phyloP scores from a whole-genome alignment of 2,113 vertebrate genomes.

The Thunnus thynnus region DNA sequence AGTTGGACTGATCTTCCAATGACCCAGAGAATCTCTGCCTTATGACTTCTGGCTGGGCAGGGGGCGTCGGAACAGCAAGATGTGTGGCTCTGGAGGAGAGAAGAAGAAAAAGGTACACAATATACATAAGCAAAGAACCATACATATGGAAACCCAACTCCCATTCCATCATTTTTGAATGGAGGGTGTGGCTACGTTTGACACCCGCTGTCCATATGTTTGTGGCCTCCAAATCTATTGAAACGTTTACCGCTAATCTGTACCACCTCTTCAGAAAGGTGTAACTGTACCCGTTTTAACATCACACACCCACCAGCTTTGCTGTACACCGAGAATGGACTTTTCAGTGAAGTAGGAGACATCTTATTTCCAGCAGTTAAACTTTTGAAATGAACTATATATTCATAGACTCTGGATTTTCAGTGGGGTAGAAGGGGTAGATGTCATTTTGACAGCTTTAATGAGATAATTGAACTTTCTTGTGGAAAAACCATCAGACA shows the following conservation, averaged over 20 bases:
- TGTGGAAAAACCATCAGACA: no score
- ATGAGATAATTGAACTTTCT: no score
- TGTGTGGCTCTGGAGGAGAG: slow-evolving; percentile 82
- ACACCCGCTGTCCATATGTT: slow-evolving; percentile 25
- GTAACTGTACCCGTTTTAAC: neutral
- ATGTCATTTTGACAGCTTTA: no score
- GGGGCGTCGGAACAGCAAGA: slow-evolving; percentile 85
- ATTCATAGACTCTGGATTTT: no score
- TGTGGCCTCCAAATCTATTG: slow-evolving; percentile 5
- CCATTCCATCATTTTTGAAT: neutral
- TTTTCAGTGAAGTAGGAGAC: no score
- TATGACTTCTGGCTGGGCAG: slow-evolving; percentile 72
- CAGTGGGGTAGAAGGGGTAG: no score
- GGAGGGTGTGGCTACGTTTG: neutral
- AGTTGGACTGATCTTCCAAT: slow-evolving; percentile 47
- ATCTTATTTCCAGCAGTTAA: no score
- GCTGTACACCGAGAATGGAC: no score
- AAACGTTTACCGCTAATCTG: neutral
- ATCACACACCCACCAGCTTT: no score
- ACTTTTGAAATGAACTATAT: no score
- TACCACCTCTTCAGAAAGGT: neutral
- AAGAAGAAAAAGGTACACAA: neutral
- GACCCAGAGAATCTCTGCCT: slow-evolving; percentile 41
- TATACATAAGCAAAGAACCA: no score
- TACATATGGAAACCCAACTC: no score